Evolutionary conservation across 1,140 invertebrate genomes (phyloP).

Genomic region (Elysia chlorotica): DNA sequence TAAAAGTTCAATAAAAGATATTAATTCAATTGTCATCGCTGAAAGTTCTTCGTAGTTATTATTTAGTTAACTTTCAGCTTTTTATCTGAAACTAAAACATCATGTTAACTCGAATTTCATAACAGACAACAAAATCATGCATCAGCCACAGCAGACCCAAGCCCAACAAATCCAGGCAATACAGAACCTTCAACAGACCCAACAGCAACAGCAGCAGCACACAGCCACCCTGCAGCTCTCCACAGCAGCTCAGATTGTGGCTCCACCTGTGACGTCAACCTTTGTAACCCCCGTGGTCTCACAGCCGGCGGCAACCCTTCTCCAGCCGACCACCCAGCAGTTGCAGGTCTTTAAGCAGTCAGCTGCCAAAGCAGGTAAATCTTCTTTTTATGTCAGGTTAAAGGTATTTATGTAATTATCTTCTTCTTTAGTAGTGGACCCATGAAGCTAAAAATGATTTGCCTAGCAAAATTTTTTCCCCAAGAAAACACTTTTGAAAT

Average conservation of each 20-base stretch:
- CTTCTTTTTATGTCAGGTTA: neutral
- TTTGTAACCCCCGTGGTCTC: constrained; percentile 25
- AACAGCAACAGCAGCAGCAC: constrained; percentile 19
- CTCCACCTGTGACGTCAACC: no score
- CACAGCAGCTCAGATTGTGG: no score
- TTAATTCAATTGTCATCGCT: no score
- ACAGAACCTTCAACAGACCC: constrained; percentile 16
- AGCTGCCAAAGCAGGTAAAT: constrained; percentile 47
- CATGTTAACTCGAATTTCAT: constrained; percentile 23
- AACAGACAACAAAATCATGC: constrained; percentile 1
- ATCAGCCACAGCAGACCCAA: constrained; percentile 1
- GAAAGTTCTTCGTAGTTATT: no score
- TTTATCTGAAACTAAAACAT: constrained; percentile 9
- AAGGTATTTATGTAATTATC: no score
- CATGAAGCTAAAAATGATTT: no score
- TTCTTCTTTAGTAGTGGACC: no score
- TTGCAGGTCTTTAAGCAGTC: constrained; percentile 35
- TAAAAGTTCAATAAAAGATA: no score
- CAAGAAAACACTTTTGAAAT: neutral
- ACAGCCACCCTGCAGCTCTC: no score
- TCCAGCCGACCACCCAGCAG: neutral
- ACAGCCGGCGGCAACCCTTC: constrained; percentile 22
- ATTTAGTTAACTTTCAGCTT: no score
- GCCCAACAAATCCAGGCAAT: neutral
- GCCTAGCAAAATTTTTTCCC: no score